Base-by-base conservation (phyloP, 2,888 invertebrate genomes). In the Ophion ellenae region DNA sequence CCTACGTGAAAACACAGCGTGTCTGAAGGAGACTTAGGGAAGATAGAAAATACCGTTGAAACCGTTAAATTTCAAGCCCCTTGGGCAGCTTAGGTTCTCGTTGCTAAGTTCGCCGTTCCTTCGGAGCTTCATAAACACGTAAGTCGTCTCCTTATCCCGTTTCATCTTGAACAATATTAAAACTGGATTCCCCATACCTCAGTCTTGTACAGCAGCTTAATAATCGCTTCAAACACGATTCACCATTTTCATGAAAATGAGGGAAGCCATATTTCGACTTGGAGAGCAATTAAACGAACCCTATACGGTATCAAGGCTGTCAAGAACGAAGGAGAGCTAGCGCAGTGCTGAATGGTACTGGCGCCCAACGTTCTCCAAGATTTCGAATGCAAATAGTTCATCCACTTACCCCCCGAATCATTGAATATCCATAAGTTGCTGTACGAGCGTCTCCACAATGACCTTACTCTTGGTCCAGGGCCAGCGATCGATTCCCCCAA, bases 41-140 rank as follows among this genome's bases (percentile, higher is more conserved):
- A 69, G 59, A 63, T 75, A 75, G 74, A 64, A 82, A 80, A 77
- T 73, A 79, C 78, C 71, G 70, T 71, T 74, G 81, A 47, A 70
- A 74, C 69, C 85, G 74, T 83, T 82, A 70, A 83, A 84, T 77
- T 86, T 83, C 73, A 75, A 67, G 77, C 64, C 59, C 63, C 14
- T 59, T 73, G 32, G 75, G 61, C 73, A 80, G 79, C 81, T 85
- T 79, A 85, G 69, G 69, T 63, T 63, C 47, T 32, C 32, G 40
- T n/a, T 20, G 69, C 9, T 59, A 36, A 78, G 53, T 67, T 69
- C 45, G 40, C 28, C 36, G n/a, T 10, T 63, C 66, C 53, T 53
- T 32, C 45, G 73, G 57, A 75, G 78, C 78, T 81, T 78, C 70
- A 81, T 78, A 78, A 85, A 81, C 74, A 24, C 57, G 74, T 40